These are phyloP conservation scores for Noctua pronuba DNA, from an alignment of 2,888 invertebrate genomes.

Conservation along the genomic window DNA sequence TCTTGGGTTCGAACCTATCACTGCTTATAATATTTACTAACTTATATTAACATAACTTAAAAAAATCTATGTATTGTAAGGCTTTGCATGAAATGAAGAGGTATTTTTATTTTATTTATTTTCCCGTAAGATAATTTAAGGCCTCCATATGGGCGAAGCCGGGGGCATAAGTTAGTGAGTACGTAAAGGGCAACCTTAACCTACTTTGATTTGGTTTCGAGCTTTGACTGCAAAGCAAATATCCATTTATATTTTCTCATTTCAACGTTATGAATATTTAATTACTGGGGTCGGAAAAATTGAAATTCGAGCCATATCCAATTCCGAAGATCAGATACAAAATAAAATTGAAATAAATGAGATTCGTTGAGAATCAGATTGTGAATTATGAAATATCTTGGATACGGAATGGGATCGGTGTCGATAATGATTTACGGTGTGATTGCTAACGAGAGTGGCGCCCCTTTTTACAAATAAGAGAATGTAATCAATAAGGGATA, in stretches of 20 bases:
- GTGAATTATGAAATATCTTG: constrained; percentile 59
- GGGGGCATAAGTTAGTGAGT: background rate
- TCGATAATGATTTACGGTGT: constrained; percentile 64
- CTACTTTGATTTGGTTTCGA: background rate
- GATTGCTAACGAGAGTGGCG: constrained; percentile 58
- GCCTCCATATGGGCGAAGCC: background rate
- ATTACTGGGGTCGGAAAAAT: constrained; percentile 19
- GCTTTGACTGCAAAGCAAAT: constrained; percentile 9
- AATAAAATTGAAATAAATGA: constrained; percentile 56
- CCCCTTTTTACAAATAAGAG: constrained; percentile 49
- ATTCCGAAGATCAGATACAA: constrained; percentile 30
- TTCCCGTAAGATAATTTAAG: background rate
- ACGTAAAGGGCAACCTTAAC: background rate
- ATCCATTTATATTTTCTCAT: constrained; percentile 18
- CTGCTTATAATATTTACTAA: no score
- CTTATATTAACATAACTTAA: background rate
- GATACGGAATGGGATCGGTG: constrained; percentile 53
- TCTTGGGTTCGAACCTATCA: no score
- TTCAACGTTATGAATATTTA: constrained; percentile 26
- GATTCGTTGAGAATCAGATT: constrained; percentile 56
- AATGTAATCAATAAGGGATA: constrained; percentile 36
- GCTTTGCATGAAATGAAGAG: background rate
- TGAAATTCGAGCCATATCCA: constrained; percentile 26
- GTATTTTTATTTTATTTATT: background rate
- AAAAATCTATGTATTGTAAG: background rate